These are phyloP conservation scores for Agrochola litura DNA, from an alignment of 2,888 invertebrate genomes.

Conservation along the genomic window DNA sequence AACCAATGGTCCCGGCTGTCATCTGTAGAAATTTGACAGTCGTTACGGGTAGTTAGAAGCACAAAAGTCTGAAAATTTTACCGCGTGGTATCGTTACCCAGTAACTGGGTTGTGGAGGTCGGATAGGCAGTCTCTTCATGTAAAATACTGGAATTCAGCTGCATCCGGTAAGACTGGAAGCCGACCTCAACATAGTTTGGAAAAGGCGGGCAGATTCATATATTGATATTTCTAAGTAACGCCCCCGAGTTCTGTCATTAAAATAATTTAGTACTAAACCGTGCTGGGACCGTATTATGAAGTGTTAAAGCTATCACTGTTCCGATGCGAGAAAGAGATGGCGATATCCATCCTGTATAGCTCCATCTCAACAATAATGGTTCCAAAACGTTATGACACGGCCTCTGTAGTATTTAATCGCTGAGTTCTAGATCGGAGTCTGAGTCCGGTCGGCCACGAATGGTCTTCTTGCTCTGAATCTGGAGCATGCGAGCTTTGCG, in stretches of 20 bases:
- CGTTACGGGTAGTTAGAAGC: no score
- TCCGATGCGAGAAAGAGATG: background rate
- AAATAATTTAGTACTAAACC: slow-evolving; percentile 1
- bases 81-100: no score
- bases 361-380: background rate
- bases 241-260: background rate
- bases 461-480: slow-evolving; percentile 89
- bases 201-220: no score
- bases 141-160: no score
- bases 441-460: slow-evolving; percentile 86
- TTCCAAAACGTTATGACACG: background rate
- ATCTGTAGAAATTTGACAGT: no score
- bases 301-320: background rate
- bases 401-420: background rate
- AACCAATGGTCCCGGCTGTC: no score
- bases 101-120: no score
- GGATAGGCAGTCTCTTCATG: no score
- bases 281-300: background rate
- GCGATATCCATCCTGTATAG: background rate
- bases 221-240: no score
- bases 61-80: no score
- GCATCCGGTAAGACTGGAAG: no score
- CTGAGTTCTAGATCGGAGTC: slow-evolving; percentile 89
- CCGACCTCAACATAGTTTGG: no score
- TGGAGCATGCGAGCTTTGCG: slow-evolving; percentile 84